Base-by-base conservation (phyloP, 2,888 invertebrate genomes). In the Coleophora flavipennella region DNA sequence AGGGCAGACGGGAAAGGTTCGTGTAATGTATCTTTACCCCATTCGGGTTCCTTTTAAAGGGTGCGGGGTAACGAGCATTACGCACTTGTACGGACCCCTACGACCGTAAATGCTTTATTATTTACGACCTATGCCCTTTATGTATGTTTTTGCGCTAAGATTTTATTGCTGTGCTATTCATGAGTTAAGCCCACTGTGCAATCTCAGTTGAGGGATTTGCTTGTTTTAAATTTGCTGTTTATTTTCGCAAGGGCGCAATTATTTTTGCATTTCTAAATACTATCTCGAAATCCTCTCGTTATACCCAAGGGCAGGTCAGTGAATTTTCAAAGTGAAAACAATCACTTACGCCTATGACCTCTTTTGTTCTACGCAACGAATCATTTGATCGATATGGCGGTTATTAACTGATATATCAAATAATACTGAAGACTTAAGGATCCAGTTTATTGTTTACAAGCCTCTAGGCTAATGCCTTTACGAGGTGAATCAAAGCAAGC, bases 91-190 rank as follows among this genome's bases (percentile, higher is more conserved):
- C 55, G 58, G 60, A 53, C 58, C 69, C 67, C 63, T 62, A 60
- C 62, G 63, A 57, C 69, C 74, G 65, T 69, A 70, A 76, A 74
- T 68, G 75, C 63, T 83, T 74, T 81, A 84, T 84, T 83, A 84
- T 84, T 84, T 81, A 83, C 79, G 80, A 75, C 61, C 59, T 70
- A 57, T 55, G 69, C 78, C 77, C 78, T 80, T 78, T 77, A 72
- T 71, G 74, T 72, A 72, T 77, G 77, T 80, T 79, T 80, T 76
- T 74, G 68, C 66, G 74, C 73, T 80, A 80, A 83, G 81, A 84
- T 83, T 84, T 83, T 78, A 83, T 80, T 76, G 78, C 72, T 55
- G 55, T 55, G 53, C 67, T 75, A 81, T 80, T 84, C 78, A 81
- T 79, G 78, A 75, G 73, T 48, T 63, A 58, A 72, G 71, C 68